These are phyloP conservation scores for Drosophila parabipectinata DNA, from an alignment of 1,140 invertebrate species.

Conservation along the genomic window DNA sequence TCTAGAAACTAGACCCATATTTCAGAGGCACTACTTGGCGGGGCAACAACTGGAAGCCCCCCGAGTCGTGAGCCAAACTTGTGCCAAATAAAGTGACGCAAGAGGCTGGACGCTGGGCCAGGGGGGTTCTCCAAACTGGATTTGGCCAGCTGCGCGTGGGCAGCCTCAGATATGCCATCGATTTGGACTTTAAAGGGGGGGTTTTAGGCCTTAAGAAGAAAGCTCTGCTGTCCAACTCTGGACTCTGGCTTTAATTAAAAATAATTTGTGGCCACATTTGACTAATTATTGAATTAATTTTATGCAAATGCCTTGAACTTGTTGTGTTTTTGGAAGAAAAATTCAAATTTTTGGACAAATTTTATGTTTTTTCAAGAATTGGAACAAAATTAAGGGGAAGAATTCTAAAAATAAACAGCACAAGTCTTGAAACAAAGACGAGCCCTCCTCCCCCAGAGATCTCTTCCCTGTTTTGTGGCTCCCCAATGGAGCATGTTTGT, in stretches of 20 bases:
- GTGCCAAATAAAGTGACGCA: constrained; percentile 48
- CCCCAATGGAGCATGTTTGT: not conserved
- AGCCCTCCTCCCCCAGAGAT: constrained; percentile 4
- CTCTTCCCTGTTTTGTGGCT: not conserved
- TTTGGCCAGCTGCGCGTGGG: constrained; percentile 64
- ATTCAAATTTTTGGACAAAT: not conserved
- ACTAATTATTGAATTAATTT: constrained; percentile 62
- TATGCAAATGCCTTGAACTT: constrained; percentile 27
- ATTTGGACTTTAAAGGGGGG: constrained; percentile 4
- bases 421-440: too few species aligned
- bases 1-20: too few species aligned
- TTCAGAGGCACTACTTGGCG: too few species aligned
- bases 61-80: constrained; percentile 50
- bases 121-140: constrained; percentile 43
- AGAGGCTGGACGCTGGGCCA: not conserved
- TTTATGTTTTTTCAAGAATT: constrained; percentile 37
- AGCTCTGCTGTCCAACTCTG: constrained; percentile 16
- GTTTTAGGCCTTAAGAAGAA: constrained; percentile 16
- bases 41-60: constrained; percentile 2
- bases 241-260: constrained; percentile 56
- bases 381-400: constrained; percentile 27
- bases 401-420: constrained; percentile 35
- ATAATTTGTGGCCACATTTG: constrained; percentile 55
- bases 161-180: constrained; percentile 18
- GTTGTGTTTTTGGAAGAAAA: not conserved